Base-by-base conservation (phyloP, 2,797 vertebrate genomes). In the Gouania willdenowi region DNA sequence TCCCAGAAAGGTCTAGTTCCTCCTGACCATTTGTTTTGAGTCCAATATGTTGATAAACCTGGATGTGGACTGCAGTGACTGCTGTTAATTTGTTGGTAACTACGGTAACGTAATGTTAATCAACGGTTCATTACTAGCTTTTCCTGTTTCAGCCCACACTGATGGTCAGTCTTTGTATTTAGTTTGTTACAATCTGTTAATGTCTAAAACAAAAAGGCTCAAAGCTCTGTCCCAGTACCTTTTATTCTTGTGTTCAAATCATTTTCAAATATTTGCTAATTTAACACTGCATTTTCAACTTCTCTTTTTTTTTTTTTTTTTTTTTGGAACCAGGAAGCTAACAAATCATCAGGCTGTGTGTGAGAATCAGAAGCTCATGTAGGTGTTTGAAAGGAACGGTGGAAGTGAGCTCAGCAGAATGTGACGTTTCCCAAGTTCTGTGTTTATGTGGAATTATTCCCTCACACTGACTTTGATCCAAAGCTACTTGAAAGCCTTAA, bases 401-500 rank as follows among this genome's bases (percentile, higher is more conserved):
- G 44, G 71, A 59, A 61, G 39, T 31, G 26, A 58, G 57, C 66
- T 64, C 25, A 37, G 52, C 43, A 21, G 42, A 8, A 22, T 26
- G 29, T 32, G 54, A 47, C 64, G 64, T 51, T 66, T 45, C 75
- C 44, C 70, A 41, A 71, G 65, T 56, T 67, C 45, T 6, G 27
- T 66, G 61, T 77, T 76, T 61, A 61, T 64, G 64, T 61, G 62
- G 66, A 76, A 68, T 79, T 68, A 61, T 73, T 64, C 71, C 53
- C 62, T 19, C 70, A 73, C 76, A 77, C 67, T 48, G 51, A 74
- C 79, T 86, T 83, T 83, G 80, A 82, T 84, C 60, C 57, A 70
- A 82, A 82, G 70, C 65, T 67, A 75, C 72, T 75, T 68, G 70
- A 76, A 77, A 73, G 79, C 81, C 79, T 85, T 83, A 75, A 80